Evolutionary conservation across 2,888 invertebrate species (phyloP).

Genomic region (Copidosoma aretas): DNA sequence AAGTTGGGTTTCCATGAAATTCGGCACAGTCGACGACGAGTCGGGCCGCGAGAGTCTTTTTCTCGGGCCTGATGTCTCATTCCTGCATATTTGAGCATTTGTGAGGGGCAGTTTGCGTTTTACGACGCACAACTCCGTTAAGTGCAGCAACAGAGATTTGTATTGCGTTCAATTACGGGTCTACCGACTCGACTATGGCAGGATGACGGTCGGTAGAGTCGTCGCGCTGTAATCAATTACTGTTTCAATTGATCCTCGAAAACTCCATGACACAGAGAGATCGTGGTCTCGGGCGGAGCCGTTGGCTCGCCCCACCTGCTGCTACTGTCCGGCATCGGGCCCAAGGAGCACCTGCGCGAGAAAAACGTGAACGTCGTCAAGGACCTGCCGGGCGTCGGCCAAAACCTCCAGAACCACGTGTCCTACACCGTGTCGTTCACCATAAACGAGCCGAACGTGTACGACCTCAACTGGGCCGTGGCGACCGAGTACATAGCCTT

Average conservation of each 20-base stretch:
- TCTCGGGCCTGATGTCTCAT: no score
- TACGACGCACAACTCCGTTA: no score
- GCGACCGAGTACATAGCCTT: slow-evolving; percentile 70
- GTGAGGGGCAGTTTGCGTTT: no score
- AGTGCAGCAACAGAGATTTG: no score
- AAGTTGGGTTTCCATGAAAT: not conserved
- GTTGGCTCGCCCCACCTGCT: slow-evolving; percentile 74
- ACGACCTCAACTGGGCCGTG: slow-evolving; percentile 69
- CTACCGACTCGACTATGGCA: no score
- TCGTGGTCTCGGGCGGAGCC: slow-evolving; percentile 70
- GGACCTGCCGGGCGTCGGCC: slow-evolving; percentile 73
- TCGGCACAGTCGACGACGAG: no score
- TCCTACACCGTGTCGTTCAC: slow-evolving; percentile 69
- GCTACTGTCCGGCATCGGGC: slow-evolving; percentile 73
- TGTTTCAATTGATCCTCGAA: not conserved
- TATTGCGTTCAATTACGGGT: no score
- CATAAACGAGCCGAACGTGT: slow-evolving; percentile 64
- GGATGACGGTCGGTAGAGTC: no score
- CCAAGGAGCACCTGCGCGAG: slow-evolving; percentile 67
- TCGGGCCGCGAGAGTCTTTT: no score
- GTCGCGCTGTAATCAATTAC: no score
- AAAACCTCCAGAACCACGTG: slow-evolving; percentile 75
- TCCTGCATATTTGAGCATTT: no score
- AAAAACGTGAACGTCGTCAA: slow-evolving; percentile 69
- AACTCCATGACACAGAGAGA: slow-evolving; percentile 54